Percentiles rank a stretch among this genome's conserved stretches.
Conservation (phyloP, 2,888 invertebrate genomes). For the Hymenopus coronatus region DNA sequence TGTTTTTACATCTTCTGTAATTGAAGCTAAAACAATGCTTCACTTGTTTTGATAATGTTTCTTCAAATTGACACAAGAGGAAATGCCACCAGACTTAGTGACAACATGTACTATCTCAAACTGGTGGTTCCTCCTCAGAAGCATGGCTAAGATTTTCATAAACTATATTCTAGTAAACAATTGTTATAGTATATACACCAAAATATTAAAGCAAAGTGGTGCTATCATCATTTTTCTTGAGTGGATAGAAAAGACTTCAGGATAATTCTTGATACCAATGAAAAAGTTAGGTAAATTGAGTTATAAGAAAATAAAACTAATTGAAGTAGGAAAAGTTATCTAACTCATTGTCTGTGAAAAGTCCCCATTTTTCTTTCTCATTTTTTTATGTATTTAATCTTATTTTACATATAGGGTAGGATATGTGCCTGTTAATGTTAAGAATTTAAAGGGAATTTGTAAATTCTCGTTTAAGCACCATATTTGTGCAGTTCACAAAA, state of each 20-base stretch:
- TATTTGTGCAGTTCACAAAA: constrained; percentile 14
- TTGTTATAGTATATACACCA: background rate
- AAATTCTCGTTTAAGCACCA: constrained; percentile 6
- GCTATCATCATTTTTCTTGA: constrained; percentile 7
- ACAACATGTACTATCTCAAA: background rate
- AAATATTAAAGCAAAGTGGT: background rate
- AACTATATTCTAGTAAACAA: constrained; percentile 5
- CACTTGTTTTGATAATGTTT: background rate
- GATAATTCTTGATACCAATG: background rate
- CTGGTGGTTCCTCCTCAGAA: constrained; percentile 4
- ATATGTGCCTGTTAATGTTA: constrained; percentile 10
- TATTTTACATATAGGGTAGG: background rate
- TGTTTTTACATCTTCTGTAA: background rate
- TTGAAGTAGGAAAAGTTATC: constrained; percentile 7
- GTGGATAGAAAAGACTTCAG: constrained; percentile 11
- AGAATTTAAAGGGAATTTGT: background rate
- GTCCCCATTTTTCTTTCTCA: background rate
- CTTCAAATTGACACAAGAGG: background rate
- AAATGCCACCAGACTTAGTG: background rate
- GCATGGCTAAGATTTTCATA: background rate
- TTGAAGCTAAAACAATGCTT: background rate
- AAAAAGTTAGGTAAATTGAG: constrained; percentile 17
- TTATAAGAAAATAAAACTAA: constrained; percentile 21
- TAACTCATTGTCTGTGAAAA: background rate
- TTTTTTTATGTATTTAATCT: background rate